Evolutionary conservation across 2,888 invertebrate species (phyloP).

Genomic region (Perithous albicinctus): DNA sequence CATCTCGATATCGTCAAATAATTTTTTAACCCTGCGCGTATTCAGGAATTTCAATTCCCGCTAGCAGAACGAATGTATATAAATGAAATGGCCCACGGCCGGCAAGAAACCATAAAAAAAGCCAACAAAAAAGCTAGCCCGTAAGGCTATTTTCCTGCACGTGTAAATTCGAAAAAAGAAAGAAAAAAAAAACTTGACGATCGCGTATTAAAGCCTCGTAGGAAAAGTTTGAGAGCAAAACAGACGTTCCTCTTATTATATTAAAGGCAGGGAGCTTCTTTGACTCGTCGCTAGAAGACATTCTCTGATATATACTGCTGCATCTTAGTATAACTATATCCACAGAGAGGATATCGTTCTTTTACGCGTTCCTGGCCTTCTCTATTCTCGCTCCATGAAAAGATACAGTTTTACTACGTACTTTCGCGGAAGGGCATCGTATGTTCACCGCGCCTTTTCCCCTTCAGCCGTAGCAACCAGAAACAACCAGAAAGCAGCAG

Average conservation of each 20-base stretch:
- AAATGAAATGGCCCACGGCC: neutral
- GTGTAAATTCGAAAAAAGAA: constrained; percentile 9
- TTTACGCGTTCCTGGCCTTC: constrained; percentile 29
- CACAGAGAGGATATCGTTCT: constrained; percentile 10
- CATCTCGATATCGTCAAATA: too few species aligned
- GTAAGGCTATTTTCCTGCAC: neutral
- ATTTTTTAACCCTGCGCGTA: too few species aligned
- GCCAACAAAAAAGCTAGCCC: neutral
- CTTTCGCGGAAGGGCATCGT: constrained; percentile 18
- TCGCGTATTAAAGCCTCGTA: constrained; percentile 5
- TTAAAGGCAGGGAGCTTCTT: constrained; percentile 10
- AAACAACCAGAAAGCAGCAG: neutral
- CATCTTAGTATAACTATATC: neutral
- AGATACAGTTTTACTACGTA: constrained; percentile 42
- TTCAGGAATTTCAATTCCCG: constrained; percentile 25
- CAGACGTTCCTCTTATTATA: constrained; percentile 14
- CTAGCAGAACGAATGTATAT: neutral
- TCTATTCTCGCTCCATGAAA: constrained; percentile 26
- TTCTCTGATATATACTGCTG: neutral
- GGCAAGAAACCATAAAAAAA: neutral
- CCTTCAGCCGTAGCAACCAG: neutral
- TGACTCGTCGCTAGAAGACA: constrained; percentile 3
- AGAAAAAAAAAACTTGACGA: constrained; percentile 16
- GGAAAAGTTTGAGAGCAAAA: neutral
- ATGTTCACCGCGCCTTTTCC: neutral